phyloP scores from a whole-genome alignment of 2,113 vertebrate species.

The Anoplopoma fimbria region DNA sequence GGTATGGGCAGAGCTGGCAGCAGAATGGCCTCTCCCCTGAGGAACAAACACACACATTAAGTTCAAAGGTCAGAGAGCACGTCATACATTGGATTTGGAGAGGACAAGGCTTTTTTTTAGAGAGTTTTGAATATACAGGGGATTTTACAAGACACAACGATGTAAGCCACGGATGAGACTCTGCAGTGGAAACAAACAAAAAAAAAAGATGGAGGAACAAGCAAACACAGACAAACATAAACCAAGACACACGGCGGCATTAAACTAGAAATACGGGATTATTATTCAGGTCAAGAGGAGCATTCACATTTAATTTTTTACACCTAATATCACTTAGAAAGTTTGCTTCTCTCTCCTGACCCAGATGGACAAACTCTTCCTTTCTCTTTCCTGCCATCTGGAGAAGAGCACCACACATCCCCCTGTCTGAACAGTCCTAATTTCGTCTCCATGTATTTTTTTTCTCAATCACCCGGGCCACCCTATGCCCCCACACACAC shows the following conservation, averaged over 20 bases:
- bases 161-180: conserved; percentile 19
- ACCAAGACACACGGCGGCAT: conserved; percentile 45
- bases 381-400: conserved; percentile 51
- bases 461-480: conserved; percentile 67
- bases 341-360: conserved; percentile 41
- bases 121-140: neutral
- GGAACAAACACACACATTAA: conserved; percentile 47
- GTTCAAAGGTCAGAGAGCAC: conserved; percentile 32
- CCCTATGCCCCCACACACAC: conserved; percentile 8
- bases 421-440: conserved; percentile 55
- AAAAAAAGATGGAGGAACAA: conserved; percentile 11
- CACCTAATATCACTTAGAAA: conserved; percentile 50
- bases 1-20: conserved; percentile 85
- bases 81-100: neutral
- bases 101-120: neutral
- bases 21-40: conserved; percentile 82
- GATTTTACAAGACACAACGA: conserved; percentile 17
- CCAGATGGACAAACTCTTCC: conserved; percentile 46
- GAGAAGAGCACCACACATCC: conserved; percentile 33
- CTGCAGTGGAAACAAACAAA: conserved; percentile 12
- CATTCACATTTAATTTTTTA: conserved; percentile 24
- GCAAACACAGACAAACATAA: conserved; percentile 45
- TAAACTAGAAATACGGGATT: conserved; percentile 27
- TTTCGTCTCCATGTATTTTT: conserved; percentile 56
- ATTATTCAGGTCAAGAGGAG: conserved; percentile 41